These are phyloP conservation scores for Mimumesa dahlbomi DNA, from an alignment of 2,888 invertebrate genomes.

Conservation along the genomic window DNA sequence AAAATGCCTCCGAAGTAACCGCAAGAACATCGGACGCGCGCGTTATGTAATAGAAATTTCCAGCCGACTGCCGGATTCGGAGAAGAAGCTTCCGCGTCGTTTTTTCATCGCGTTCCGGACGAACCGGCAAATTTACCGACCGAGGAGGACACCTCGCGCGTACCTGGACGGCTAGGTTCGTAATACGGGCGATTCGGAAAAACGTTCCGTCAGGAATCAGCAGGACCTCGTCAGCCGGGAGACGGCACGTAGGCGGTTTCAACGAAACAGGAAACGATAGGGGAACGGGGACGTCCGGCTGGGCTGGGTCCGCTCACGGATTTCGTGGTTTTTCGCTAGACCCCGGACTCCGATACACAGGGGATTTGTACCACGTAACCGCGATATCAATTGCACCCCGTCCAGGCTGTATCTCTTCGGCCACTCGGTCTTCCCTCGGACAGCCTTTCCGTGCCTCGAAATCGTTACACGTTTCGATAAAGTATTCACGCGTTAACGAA, in stretches of 20 bases:
- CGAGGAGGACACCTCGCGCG: too few relatives aligned
- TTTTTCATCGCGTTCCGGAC: too few relatives aligned
- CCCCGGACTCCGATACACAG: slow-evolving; percentile 27
- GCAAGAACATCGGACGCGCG: neutral
- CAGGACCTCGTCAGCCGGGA: slow-evolving; percentile 20
- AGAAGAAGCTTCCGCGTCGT: too few relatives aligned
- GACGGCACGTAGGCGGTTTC: slow-evolving; percentile 46
- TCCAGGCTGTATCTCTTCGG: slow-evolving; percentile 4
- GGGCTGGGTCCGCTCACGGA: slow-evolving; percentile 33
- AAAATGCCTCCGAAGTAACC: slow-evolving; percentile 17
- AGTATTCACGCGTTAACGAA: too few relatives aligned
- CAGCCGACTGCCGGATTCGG: too few relatives aligned
- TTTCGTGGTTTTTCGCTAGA: slow-evolving; percentile 45
- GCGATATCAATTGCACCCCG: slow-evolving; percentile 44
- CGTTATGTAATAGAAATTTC: slow-evolving; percentile 1
- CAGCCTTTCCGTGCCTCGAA: too few relatives aligned
- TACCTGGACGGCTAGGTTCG: too few relatives aligned
- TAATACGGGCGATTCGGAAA: too few relatives aligned
- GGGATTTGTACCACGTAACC: slow-evolving; percentile 37
- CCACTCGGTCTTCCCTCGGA: too few relatives aligned
- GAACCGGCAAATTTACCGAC: too few relatives aligned
- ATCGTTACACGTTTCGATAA: too few relatives aligned
- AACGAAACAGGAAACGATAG: slow-evolving; percentile 6
- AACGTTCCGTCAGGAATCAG: too few relatives aligned
- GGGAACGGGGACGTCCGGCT: slow-evolving; percentile 11